Evolutionary conservation across 2,888 invertebrate genomes (phyloP), one percentile per base, ranked within the genome.

Genomic region (Galeruca laticollis): DNA sequence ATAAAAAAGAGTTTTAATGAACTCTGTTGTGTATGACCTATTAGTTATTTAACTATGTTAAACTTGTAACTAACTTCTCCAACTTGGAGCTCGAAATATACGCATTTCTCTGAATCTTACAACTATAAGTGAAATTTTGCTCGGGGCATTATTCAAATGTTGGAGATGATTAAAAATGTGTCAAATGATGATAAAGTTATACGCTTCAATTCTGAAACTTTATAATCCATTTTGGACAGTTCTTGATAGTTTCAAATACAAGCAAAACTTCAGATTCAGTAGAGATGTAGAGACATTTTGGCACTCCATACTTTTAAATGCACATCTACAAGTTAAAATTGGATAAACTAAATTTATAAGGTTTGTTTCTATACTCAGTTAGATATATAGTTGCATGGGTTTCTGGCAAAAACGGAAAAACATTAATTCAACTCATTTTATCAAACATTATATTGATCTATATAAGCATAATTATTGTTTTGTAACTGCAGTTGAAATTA

Each of bases 101-200:
- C 43, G 43, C 43, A 47, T 47, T 47, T 8, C 43, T 47, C 43
- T 15, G n/a, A 47, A 47, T 47, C 18, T 47, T 47, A 26, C 43
- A 43, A 43, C 43, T 43, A 43, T 43, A 43, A 43, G 43, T 43
- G 13, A 20, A 52, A 26, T 52, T 26, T 8, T 52, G 11, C 52
- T 52, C 20, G 20, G 52, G 52, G 52, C 26, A 52, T 52, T 52
- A 52, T 52, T 52, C 52, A 26, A 26, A 52, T 33, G 18, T 18
- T 35, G 56, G 11, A 52, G 33, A 56, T 56, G 33, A 33, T 33
- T 33, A 33, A 15, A 56, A 33, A 56, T 56, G 11, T 33, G 15
- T 56, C 56, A 56, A 35, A 56, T 31, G 31, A 18, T 18, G 33
- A 56, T 56, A 56, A 56, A 56, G 56, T 56, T 56, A 31, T 10